A percentile compares a stretch with the other conserved stretches of the same genome.
These are phyloP conservation scores for Sebastes hopkinsi DNA, from an alignment of 2,797 vertebrate species.

Conservation along the genomic window DNA sequence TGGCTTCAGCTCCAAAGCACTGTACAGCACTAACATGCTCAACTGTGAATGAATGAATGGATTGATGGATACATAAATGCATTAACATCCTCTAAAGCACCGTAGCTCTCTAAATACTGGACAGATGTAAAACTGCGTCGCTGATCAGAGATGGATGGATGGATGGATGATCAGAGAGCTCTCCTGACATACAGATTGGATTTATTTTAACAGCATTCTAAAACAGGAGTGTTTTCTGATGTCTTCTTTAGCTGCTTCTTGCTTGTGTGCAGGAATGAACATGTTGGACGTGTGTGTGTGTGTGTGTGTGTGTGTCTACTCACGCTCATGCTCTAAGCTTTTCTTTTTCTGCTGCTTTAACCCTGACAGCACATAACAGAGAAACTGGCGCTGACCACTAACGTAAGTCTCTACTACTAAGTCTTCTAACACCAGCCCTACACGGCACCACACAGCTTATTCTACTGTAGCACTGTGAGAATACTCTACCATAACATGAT, in stretches of 20 bases:
- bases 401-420: constrained; percentile 67
- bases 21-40: neutral
- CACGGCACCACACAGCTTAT: neutral
- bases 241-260: neutral
- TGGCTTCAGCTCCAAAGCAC: neutral
- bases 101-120: neutral
- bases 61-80: neutral
- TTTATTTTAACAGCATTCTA: too few species aligned
- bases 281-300: neutral
- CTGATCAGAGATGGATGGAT: too few species aligned
- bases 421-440: neutral
- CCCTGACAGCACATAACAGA: constrained; percentile 77
- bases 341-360: constrained; percentile 61
- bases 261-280: neutral
- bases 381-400: constrained; percentile 78
- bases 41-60: neutral
- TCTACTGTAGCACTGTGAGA: neutral
- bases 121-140: too few species aligned
- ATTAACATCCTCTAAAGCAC: neutral
- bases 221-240: too few species aligned
- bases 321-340: constrained; percentile 14
- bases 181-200: too few species aligned
- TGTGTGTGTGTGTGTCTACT: constrained; percentile 10
- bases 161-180: too few species aligned
- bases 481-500: neutral